Base-by-base conservation (phyloP, 2,797 vertebrate genomes). In the Syngnathus acus region DNA sequence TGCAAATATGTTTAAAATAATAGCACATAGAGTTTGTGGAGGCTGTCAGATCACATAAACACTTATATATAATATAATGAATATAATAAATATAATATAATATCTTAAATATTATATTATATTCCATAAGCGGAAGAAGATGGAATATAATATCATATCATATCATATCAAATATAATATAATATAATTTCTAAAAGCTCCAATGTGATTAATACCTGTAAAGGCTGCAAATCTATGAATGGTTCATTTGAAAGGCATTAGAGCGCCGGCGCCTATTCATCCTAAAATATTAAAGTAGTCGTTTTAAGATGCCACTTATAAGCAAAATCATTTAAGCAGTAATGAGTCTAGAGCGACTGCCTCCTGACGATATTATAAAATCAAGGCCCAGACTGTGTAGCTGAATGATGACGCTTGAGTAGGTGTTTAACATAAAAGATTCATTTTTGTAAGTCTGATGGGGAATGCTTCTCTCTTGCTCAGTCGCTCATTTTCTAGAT, bases 1-100 rank as follows among this genome's bases (percentile, higher is more conserved):
- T 86, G 61, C 82, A 84, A 82, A 57, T 82, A 73, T 74, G 79
- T 84, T 86, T 85, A 81, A 65, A 81, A 82, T 21, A 21, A 51
- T 21, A 51, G 19, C 48, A 9, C 16, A 14, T 3, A 37, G 55
- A 57, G 26, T 57, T 37, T 57, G 55, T 3, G 26, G 32, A 57
- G 37, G 26, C 14, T 37, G 55, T 16, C 14, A 9, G 5, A 37
- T 37, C 26, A 37, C 8, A 6, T 57, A 37, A 37, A 37, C 23
- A 26, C 26, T 23, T 23, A 26, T 26, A 26, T 26, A 26, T 26
- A 26, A 26, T 26, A 26, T 26, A 26, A 26, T 26, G 2, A 26
- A 26, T 2, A 26, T 26, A 26, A 2, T 26, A 26, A 26, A 26
- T 26, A 26, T 2, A 26, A 26, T 26, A 26, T 26, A 26, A 26